phyloP scores from a whole-genome alignment of 2,888 invertebrate genomes.

The Hipparchia semele region DNA sequence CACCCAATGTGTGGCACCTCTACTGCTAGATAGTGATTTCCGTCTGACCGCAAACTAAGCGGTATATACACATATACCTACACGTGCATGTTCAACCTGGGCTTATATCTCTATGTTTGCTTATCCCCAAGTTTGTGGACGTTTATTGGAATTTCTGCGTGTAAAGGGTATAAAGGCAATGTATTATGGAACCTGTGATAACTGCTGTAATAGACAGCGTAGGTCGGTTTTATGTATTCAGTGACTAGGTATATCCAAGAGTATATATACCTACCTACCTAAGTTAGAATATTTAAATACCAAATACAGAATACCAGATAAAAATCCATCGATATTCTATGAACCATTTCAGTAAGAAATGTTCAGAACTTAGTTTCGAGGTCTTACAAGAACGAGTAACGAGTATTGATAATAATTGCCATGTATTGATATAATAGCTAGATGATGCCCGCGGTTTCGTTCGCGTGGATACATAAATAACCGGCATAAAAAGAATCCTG shows the following conservation, averaged over 20 bases:
- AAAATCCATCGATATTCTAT: too few relatives aligned
- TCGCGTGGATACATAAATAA: too few relatives aligned
- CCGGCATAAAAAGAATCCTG: too few relatives aligned
- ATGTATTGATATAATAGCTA: too few relatives aligned
- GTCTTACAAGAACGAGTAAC: too few relatives aligned
- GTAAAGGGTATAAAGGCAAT: slow-evolving; percentile 9
- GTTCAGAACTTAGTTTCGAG: too few relatives aligned
- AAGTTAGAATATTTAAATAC: too few relatives aligned
- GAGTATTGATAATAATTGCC: too few relatives aligned
- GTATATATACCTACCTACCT: too few relatives aligned
- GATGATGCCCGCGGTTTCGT: too few relatives aligned
- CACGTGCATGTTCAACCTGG: not conserved
- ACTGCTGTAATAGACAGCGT: not conserved
- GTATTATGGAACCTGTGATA: slow-evolving; percentile 16
- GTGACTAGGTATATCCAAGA: not conserved
- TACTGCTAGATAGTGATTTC: not conserved
- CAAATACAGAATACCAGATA: too few relatives aligned
- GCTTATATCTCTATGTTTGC: slow-evolving; percentile 9
- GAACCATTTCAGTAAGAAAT: too few relatives aligned
- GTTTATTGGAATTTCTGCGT: slow-evolving; percentile 19
- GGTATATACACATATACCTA: not conserved
- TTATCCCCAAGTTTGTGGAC: slow-evolving; percentile 22
- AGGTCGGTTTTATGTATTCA: not conserved
- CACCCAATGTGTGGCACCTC: not conserved
- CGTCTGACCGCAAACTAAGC: slow-evolving; percentile 15